phyloP scores from a whole-genome alignment of 2,888 invertebrate species.

The Hirtodrosophila alboralis region DNA sequence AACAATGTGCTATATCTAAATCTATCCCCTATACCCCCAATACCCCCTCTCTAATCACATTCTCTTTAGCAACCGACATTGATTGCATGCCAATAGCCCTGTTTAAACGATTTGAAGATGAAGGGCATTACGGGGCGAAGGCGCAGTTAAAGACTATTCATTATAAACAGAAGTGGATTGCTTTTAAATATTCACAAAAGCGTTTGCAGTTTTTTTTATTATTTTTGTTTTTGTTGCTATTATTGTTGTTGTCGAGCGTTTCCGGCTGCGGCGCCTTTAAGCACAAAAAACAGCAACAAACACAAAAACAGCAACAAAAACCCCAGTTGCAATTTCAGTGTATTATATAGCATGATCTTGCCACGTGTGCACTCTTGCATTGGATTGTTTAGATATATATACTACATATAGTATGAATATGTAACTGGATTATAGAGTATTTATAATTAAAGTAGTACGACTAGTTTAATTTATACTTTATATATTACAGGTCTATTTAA shows the following conservation, averaged over 20 bases:
- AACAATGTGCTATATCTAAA: not conserved
- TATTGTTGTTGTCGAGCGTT: too few species aligned
- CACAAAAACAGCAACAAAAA: conserved; percentile 21
- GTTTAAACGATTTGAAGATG: conserved; percentile 41
- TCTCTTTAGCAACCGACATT: conserved; percentile 35
- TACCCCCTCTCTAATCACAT: not conserved
- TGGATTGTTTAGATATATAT: not conserved
- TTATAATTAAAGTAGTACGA: too few species aligned
- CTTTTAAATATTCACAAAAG: conserved; percentile 63
- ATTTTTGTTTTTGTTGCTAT: conserved; percentile 22
- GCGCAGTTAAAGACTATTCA: conserved; percentile 34
- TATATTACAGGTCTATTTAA: too few species aligned
- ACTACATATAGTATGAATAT: not conserved
- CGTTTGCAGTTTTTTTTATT: conserved; percentile 39
- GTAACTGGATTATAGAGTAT: not conserved
- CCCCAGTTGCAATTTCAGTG: conserved; percentile 5
- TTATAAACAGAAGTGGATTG: conserved; percentile 49
- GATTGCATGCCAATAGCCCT: conserved; percentile 69
- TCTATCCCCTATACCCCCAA: not conserved
- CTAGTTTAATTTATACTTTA: too few species aligned
- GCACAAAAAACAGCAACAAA: conserved; percentile 24
- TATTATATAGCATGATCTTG: conserved; percentile 23
- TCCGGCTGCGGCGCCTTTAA: conserved; percentile 28
- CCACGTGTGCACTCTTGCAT: conserved; percentile 24
- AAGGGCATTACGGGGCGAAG: conserved; percentile 1